Percentiles rank a stretch among this genome's conserved stretches.
These are phyloP conservation scores for Plumapathes pennacea DNA, from an alignment of 92 coral and sea anemone genomes.

Conservation along the genomic window DNA sequence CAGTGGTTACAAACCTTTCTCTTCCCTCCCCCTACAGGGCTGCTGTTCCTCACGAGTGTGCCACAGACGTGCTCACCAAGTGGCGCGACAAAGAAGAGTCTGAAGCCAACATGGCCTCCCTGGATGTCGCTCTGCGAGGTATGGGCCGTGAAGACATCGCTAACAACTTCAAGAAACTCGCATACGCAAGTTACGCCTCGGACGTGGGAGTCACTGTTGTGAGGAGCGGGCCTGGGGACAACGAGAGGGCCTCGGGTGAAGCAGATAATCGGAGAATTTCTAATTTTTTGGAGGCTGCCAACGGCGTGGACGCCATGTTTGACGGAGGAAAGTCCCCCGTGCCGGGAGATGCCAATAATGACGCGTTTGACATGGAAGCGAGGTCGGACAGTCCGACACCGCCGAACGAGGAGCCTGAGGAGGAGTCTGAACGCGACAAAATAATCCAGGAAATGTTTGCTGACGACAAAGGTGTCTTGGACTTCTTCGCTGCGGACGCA, in stretches of 20 bases:
- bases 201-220: slow-evolving; percentile 67
- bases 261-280: slow-evolving; percentile 27
- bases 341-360: slow-evolving; percentile 1
- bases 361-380: slow-evolving; percentile 15
- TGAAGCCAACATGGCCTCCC: slow-evolving; percentile 87
- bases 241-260: slow-evolving; percentile 1
- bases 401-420: slow-evolving; percentile 30
- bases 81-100: slow-evolving; percentile 89
- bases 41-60: slow-evolving; percentile 63
- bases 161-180: slow-evolving; percentile 82
- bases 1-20: too few species aligned
- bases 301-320: slow-evolving; percentile 41
- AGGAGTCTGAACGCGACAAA: slow-evolving; percentile 48
- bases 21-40: too few species aligned
- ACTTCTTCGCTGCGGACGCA: slow-evolving; percentile 63
- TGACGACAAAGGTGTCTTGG: slow-evolving; percentile 84
- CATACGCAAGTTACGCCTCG: slow-evolving; percentile 88
- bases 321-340: slow-evolving; percentile 19
- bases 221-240: slow-evolving; percentile 17
- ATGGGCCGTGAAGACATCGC: slow-evolving; percentile 81
- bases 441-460: slow-evolving; percentile 85
- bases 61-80: slow-evolving; percentile 69
- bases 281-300: slow-evolving; percentile 47
- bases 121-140: slow-evolving; percentile 76
- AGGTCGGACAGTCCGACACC: slow-evolving; percentile 48